Evolutionary conservation across 2,888 invertebrate species (phyloP), one percentile per base, ranked within the genome.

Genomic region (Ischnura elegans): DNA sequence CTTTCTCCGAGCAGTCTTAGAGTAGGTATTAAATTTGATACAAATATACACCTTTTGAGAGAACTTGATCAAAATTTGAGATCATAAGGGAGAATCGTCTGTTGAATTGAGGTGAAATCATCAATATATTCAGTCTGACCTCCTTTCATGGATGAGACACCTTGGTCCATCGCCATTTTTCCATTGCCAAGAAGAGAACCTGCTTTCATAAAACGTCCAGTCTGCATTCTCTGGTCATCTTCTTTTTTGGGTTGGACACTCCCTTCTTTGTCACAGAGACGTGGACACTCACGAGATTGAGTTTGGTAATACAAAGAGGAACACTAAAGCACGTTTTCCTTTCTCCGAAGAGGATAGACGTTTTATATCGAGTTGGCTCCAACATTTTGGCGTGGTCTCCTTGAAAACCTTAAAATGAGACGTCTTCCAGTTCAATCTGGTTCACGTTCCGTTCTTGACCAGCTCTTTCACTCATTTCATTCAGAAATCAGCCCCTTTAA

Each of bases 141-240:
- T 76, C 76, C 36, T 76, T 76, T 76, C 36, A 10, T 36, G 8
- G n/a, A n/a, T 1, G 76, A 76, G 36, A 36, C 76, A 13, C 76
- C 36, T 76, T 76, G 76, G 36, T 76, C 16, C 36, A 76, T 76
- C 76, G 76, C 76, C 76, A 76, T 76, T 76, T n/a, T 76, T 76
- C 76, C 76, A 76, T 76, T 76, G 76, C 76, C 76, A 76, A 76
- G 76, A 36, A 76, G 36, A 51, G 5, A 76, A 76, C n/a, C 76
- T 76, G 76, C 76, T 76, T 76, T 76, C 76, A 76, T 36, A 36
- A 76, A 10, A 36, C 36, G 76, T 76, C 51, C 76, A 36, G 36
- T 13, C 76, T 76, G 76, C 76, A 76, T 76, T 76, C 25, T 6
- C 0, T 61, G 29, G 76, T 76, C 36, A 13, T 76, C 76, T 29